These are phyloP conservation scores for Cuniculus paca DNA, from an alignment of 2,797 vertebrate genomes.

Conservation along the genomic window DNA sequence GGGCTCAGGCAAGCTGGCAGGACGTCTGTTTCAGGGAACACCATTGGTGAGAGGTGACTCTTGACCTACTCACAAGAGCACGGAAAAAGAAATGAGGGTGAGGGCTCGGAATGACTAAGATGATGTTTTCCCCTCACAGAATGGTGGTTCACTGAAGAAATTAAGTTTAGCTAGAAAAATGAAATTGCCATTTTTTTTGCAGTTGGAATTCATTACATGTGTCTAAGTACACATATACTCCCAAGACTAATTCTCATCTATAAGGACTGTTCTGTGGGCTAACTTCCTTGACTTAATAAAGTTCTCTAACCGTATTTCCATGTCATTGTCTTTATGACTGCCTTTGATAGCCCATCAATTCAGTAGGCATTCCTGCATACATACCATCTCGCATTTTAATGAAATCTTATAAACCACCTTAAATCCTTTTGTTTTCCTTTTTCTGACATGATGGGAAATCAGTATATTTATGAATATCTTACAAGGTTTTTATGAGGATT, in stretches of 20 bases:
- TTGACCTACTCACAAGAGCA: not conserved
- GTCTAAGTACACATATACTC: too few relatives aligned
- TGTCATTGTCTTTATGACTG: conserved; percentile 1
- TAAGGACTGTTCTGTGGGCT: not conserved
- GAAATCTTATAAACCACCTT: not conserved
- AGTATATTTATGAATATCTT: not conserved
- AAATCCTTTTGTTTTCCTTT: not conserved
- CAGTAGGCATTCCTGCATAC: not conserved
- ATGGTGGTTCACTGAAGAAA: not conserved
- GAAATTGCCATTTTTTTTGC: not conserved
- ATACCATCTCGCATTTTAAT: not conserved
- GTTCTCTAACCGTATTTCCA: not conserved
- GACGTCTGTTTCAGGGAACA: not conserved
- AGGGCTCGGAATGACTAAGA: not conserved
- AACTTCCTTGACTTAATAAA: conserved; percentile 34
- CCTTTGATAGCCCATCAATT: not conserved
- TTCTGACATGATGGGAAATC: conserved; percentile 31
- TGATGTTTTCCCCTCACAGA: not conserved
- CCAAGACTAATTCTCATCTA: not conserved
- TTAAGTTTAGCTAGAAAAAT: not conserved
- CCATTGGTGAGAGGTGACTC: conserved; percentile 31
- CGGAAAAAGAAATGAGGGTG: not conserved
- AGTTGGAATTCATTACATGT: not conserved
- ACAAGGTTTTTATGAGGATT: conserved; percentile 7
- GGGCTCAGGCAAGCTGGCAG: not conserved